These are phyloP conservation scores for Ditylenchus weischeri DNA, from an alignment of 2,888 invertebrate genomes.

Conservation along the genomic window DNA sequence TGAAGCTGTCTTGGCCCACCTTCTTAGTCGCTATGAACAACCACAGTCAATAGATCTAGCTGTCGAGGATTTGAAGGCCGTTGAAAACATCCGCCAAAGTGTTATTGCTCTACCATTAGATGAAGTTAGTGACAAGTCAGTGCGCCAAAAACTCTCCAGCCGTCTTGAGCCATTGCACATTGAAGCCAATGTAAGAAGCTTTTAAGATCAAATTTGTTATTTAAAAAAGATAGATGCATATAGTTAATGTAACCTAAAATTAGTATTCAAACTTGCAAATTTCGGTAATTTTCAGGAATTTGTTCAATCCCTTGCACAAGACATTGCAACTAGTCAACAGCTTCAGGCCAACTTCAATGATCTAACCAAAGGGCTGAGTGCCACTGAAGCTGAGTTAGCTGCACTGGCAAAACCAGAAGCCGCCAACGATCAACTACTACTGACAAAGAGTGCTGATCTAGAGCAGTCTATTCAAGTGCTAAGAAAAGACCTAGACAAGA, in stretches of 20 bases:
- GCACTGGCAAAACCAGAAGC: not conserved
- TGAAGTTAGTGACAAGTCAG: conserved; percentile 7
- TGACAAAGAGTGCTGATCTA: not conserved
- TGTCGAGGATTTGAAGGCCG: not conserved
- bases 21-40: conserved; percentile 1
- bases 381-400: not conserved
- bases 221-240: too few species aligned
- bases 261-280: too few species aligned
- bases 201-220: too few species aligned
- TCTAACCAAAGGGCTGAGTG: not conserved
- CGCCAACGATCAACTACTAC: not conserved
- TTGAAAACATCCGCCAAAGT: not conserved
- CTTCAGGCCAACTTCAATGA: not conserved
- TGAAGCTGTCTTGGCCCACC: not conserved
- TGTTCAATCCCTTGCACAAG: too few species aligned
- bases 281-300: too few species aligned
- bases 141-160: conserved; percentile 1
- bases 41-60: not conserved
- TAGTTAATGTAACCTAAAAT: too few species aligned
- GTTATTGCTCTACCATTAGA: not conserved
- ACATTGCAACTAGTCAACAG: too few species aligned
- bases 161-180: not conserved
- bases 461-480: not conserved
- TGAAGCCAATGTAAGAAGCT: not conserved
- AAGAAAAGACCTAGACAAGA: not conserved